phyloP scores from a whole-genome alignment of 2,113 vertebrate genomes.

The Ploceus nigricollis region DNA sequence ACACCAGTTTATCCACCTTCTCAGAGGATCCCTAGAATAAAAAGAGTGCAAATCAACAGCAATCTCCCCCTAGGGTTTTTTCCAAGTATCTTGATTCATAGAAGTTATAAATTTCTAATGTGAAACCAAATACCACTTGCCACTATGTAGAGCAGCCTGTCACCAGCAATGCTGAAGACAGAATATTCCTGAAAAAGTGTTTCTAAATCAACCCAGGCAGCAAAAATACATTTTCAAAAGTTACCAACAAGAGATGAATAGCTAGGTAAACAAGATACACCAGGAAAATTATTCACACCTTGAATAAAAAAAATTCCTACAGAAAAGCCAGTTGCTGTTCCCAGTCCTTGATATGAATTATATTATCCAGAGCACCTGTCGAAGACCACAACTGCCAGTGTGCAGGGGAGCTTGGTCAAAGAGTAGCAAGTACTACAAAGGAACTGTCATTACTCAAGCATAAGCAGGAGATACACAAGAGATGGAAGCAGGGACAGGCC shows the following conservation, averaged over 20 bases:
- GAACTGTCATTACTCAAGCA: background rate
- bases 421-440: background rate
- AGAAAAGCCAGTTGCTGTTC: background rate
- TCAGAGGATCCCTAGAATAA: background rate
- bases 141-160: background rate
- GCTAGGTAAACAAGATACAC: background rate
- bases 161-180: background rate
- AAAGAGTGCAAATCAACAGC: background rate
- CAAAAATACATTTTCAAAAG: background rate
- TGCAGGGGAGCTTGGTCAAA: background rate
- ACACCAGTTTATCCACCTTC: too few relatives aligned
- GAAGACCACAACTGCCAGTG: background rate
- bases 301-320: background rate
- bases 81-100: background rate
- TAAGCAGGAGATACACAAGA: background rate
- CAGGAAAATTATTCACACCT: background rate
- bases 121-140: background rate
- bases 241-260: background rate
- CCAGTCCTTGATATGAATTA: background rate
- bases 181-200: background rate
- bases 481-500: background rate
- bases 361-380: background rate
- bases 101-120: background rate
- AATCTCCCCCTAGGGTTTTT: background rate
- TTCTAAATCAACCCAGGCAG: background rate